phyloP scores from a whole-genome alignment of 2,888 invertebrate genomes.

The Lycia hirtaria region DNA sequence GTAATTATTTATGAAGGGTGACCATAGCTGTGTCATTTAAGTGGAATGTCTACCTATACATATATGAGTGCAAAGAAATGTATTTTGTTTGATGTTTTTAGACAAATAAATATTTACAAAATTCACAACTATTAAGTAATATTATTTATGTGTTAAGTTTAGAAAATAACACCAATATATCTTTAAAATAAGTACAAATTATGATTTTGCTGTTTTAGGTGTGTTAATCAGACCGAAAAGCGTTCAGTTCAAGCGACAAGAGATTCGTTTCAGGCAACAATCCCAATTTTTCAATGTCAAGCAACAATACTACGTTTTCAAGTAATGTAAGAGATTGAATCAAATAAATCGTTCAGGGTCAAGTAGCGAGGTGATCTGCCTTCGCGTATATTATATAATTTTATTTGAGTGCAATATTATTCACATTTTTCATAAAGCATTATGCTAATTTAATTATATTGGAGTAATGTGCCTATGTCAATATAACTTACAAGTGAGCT shows the following conservation, averaged over 20 bases:
- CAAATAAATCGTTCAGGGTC: conserved; percentile 4
- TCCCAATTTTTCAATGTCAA: conserved; percentile 12
- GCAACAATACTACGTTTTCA: conserved; percentile 1
- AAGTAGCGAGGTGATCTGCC: not conserved
- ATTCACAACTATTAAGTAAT: too few species aligned
- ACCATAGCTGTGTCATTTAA: not conserved
- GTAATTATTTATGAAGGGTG: not conserved
- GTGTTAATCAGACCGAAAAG: conserved; percentile 4
- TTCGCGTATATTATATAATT: too few species aligned
- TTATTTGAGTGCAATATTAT: too few species aligned
- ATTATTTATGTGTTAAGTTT: too few species aligned
- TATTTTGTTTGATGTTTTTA: too few species aligned
- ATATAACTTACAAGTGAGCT: too few species aligned
- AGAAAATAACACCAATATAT: not conserved
- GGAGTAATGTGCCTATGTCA: too few species aligned
- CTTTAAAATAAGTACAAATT: not conserved
- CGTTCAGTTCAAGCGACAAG: conserved; percentile 1
- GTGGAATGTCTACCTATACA: not conserved
- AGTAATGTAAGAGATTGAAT: not conserved
- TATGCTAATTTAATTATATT: too few species aligned
- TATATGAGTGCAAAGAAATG: too few species aligned
- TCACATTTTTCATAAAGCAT: too few species aligned
- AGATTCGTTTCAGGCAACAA: conserved; percentile 5
- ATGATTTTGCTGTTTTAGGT: not conserved
- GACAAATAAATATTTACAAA: too few species aligned